Evolutionary conservation across 2,888 invertebrate species (phyloP), one percentile per base, ranked within the genome.

Genomic region (Drosophila putrida): DNA sequence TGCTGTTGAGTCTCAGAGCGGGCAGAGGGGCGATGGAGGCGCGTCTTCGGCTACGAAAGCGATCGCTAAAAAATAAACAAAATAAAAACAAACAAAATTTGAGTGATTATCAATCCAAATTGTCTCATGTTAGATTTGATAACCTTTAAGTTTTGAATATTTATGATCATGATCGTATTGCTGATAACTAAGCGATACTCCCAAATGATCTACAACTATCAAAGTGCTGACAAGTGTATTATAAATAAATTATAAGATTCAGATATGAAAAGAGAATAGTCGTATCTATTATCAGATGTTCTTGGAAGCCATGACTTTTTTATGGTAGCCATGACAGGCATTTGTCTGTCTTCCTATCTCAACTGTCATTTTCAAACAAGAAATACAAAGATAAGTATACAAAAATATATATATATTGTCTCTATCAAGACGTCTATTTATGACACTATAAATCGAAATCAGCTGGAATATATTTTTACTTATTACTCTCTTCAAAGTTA

Each of bases 21-120:
- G 94, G 92, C 87, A 95, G 87, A 90, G 94, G 91, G 90, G 94
- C 94, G 64, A 95, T 94, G 72, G 96, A 95, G 93, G 93, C 96
- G 91, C 93, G 94, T 92, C 94, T 93, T 91, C 93, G 94, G 93
- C 93, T 95, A 85, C 94, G 94, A 78, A 94, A 93, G 20, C 95
- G 95, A 61, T 94, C 94, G 92, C 96, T 96, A 91, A 4, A 27
- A 38, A 5, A 28, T 9, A 27, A 27, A 20, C 13, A 39, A 39
- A 6, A 39, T 9, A 4, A 54, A 39, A n/a, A n/a, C 4, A 51
- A 11, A 11, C 11, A 10, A 28, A 49, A 15, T 10, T 28, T 44
- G 3, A 20, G 27, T 38, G 28, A 38, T 9, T 51, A 27, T 44
- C 60, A 53, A 46, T 41, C 20, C 20, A 11, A 35, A 36, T 9